These are phyloP conservation scores for Hiodon alosoides DNA, from an alignment of 2,113 vertebrate genomes.

Conservation along the genomic window DNA sequence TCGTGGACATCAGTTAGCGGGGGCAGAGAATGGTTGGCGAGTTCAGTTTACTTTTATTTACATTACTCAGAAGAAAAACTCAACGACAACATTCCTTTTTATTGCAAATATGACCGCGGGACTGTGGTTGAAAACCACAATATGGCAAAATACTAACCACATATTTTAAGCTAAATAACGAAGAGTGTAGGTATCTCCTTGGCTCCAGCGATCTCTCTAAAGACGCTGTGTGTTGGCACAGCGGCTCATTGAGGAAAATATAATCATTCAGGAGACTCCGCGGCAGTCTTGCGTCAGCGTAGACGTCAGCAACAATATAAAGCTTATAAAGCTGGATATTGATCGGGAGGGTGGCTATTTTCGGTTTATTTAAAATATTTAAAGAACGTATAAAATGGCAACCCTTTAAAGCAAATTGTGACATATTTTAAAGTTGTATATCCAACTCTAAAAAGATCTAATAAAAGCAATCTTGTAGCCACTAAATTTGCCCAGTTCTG, in stretches of 20 bases:
- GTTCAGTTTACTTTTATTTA: too few species aligned
- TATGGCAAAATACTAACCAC: slow-evolving; percentile 23
- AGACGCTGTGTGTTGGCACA: slow-evolving; percentile 71
- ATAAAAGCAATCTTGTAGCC: too few species aligned
- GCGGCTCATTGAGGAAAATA: slow-evolving; percentile 94
- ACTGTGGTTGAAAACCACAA: background rate
- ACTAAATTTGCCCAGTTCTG: too few species aligned
- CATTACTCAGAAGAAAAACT: too few species aligned
- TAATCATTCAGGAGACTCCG: slow-evolving; percentile 99
- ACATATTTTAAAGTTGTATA: background rate
- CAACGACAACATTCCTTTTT: too few species aligned
- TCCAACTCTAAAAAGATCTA: background rate
- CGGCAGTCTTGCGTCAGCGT: slow-evolving; percentile 88
- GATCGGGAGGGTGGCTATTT: slow-evolving; percentile 64
- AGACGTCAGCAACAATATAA: slow-evolving; percentile 94
- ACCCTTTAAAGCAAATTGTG: slow-evolving; percentile 12
- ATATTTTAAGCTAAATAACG: slow-evolving; percentile 26
- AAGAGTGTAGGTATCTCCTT: slow-evolving; percentile 21
- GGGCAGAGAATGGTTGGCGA: background rate
- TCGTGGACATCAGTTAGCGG: background rate
- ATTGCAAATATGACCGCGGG: background rate
- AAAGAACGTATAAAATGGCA: slow-evolving; percentile 36
- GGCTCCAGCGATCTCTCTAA: slow-evolving; percentile 3
- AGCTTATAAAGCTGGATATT: slow-evolving; percentile 85
- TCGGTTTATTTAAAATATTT: slow-evolving; percentile 52